Evolutionary conservation across 2,888 invertebrate genomes (phyloP), one percentile per base, ranked within the genome.

Genomic region (Polietes domitor): DNA sequence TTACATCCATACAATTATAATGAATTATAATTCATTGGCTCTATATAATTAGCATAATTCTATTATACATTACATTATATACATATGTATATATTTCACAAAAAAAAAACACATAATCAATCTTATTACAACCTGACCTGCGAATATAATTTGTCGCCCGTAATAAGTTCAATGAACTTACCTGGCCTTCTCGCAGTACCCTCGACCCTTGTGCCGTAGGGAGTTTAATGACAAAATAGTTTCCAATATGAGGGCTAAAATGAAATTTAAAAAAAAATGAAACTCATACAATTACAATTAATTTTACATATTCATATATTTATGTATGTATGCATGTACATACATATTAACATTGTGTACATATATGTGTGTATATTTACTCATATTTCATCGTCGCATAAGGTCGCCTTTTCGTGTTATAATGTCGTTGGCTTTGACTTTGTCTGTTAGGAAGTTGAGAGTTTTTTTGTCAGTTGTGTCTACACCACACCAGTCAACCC

Each of bases 141-240:
- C n/a, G n/a, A n/a, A 32, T 32, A 32, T 9, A 32, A 32, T 6
- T 32, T 12, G 41, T 41, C 10, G 12, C 9, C 41, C 6, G 41
- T 90, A 90, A 90, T 90, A 90, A 88, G 90, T 90, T 91, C 85
- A 90, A 87, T 89, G 90, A 90, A 89, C 32, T 41, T 21, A 19
- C 15, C 37, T 53, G 80, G 53, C 24, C 65, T 2, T 70, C 32
- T 41, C 28, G 28, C 53, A 43, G 53, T 26, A 24, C 41, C 50
- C 19, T 50, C 26, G 12, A 3, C 4, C 26, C 6, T 61, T 50
- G 15, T 61, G 47, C 41, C 32, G 50, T 26, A 21, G 28, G 37
- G 37, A 55, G 32, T 83, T 80, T 82, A 70, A 76, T 72, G 55
- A 65, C 37, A 32, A 79, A 37, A 75, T 68, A 55, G 7, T 77